A percentile compares a stretch with the other conserved stretches of the same genome.
Evolutionary conservation across 2,888 invertebrate species (phyloP).

Genomic region (Temnothorax ravouxi): DNA sequence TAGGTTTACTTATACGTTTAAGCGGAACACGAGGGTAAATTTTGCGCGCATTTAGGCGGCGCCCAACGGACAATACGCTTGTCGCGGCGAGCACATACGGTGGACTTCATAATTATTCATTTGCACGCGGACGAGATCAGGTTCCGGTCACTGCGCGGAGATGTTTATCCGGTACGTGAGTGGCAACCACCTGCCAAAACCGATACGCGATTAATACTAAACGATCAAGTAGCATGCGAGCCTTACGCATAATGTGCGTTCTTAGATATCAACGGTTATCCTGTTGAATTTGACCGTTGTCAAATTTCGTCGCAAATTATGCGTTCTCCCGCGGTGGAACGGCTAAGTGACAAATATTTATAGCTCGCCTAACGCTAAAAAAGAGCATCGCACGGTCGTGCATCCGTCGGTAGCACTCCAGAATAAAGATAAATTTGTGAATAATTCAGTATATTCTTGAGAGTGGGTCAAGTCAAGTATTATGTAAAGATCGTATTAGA

Average conservation of each 20-base stretch:
- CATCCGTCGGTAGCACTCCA: not conserved
- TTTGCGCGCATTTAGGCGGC: slow-evolving; percentile 35
- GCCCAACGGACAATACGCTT: slow-evolving; percentile 54
- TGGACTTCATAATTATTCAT: slow-evolving; percentile 80
- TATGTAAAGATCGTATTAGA: not conserved
- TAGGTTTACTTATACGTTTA: not conserved
- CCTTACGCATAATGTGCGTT: slow-evolving; percentile 62
- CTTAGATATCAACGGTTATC: slow-evolving; percentile 24
- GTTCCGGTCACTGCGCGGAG: slow-evolving; percentile 80
- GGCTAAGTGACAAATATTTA: not conserved
- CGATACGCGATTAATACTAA: slow-evolving; percentile 83
- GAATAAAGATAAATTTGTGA: not conserved
- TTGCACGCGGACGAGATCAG: slow-evolving; percentile 71
- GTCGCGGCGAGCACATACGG: slow-evolving; percentile 62
- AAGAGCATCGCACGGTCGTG: not conserved
- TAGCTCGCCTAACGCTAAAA: not conserved
- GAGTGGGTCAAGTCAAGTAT: not conserved
- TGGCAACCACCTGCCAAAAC: slow-evolving; percentile 83
- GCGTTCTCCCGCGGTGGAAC: too few relatives aligned
- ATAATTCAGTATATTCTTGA: slow-evolving; percentile 9
- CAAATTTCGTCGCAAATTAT: not conserved
- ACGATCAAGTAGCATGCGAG: slow-evolving; percentile 82
- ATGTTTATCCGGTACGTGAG: slow-evolving; percentile 80
- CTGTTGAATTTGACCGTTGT: not conserved
- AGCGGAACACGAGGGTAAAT: slow-evolving; percentile 30